Evolutionary conservation across 37 sponge, comb jelly and placozoan species (phyloP).

Genomic region (Hormiphora californensis): DNA sequence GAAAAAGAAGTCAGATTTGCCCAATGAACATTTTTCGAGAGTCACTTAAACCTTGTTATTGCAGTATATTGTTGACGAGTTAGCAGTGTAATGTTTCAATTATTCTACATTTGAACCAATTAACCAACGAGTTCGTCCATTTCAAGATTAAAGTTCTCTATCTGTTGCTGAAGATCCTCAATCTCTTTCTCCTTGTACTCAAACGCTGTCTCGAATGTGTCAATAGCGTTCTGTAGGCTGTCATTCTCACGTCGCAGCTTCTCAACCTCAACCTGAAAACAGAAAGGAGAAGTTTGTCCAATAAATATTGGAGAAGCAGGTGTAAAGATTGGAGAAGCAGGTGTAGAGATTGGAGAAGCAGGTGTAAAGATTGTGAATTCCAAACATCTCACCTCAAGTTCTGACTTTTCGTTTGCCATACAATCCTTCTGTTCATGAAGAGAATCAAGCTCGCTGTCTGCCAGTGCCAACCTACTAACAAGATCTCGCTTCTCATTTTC

Average conservation of each 20-base stretch:
- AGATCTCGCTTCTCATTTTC: constrained; percentile 38
- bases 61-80: too few species aligned
- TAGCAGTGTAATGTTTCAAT: too few species aligned
- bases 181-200: constrained; percentile 48
- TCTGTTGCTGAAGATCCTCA: not conserved
- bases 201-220: constrained; percentile 33
- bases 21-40: too few species aligned
- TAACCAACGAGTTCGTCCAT: not conserved
- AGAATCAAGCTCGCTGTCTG: not conserved
- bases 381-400: constrained; percentile 54
- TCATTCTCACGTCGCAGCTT: constrained; percentile 42
- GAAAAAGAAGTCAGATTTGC: not conserved
- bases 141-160: constrained; percentile 32
- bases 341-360: too few species aligned
- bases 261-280: constrained; percentile 49
- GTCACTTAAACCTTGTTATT: too few species aligned
- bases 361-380: too few species aligned
- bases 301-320: too few species aligned
- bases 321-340: too few species aligned
- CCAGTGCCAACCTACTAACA: not conserved
- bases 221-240: constrained; percentile 44
- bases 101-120: too few species aligned
- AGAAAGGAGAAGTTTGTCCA: too few species aligned
- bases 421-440: constrained; percentile 34
- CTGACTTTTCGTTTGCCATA: not conserved